Percentiles rank a stretch among this genome's conserved stretches.
Evolutionary conservation across 1,140 invertebrate genomes (phyloP).

Genomic region (Dolichoris vasculosae): DNA sequence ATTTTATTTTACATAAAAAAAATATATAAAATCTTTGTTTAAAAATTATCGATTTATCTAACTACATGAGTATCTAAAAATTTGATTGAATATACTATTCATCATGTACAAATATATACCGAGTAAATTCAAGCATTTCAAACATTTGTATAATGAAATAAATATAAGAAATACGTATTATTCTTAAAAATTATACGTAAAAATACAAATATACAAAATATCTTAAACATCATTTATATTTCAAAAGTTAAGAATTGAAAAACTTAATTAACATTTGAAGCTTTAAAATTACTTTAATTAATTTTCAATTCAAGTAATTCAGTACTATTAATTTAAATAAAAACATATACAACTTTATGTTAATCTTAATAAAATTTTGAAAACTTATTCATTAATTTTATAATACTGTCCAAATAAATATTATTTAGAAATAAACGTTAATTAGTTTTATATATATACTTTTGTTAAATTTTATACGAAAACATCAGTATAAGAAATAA

Average conservation of each 20-base stretch:
- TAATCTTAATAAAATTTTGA: too few species aligned
- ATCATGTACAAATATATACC: not conserved
- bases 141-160: not conserved
- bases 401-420: too few species aligned
- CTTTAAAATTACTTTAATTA: not conserved
- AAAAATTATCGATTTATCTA: slow-evolving; percentile 12
- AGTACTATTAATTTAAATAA: too few species aligned
- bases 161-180: not conserved
- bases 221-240: not conserved
- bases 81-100: slow-evolving; percentile 4
- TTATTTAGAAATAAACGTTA: too few species aligned
- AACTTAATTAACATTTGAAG: too few species aligned
- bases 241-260: too few species aligned
- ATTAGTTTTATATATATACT: too few species aligned
- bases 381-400: too few species aligned
- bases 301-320: not conserved
- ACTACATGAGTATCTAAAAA: not conserved
- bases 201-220: not conserved
- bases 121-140: not conserved
- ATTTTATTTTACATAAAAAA: slow-evolving; percentile 23
- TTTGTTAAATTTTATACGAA: too few species aligned
- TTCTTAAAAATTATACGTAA: not conserved
- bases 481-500: too few species aligned
- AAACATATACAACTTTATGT: too few species aligned
- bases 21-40: slow-evolving; percentile 16